Evolutionary conservation across 1,140 invertebrate genomes (phyloP), one percentile per base, ranked within the genome.

Genomic region (Stenopsyche tienmushanensis): DNA sequence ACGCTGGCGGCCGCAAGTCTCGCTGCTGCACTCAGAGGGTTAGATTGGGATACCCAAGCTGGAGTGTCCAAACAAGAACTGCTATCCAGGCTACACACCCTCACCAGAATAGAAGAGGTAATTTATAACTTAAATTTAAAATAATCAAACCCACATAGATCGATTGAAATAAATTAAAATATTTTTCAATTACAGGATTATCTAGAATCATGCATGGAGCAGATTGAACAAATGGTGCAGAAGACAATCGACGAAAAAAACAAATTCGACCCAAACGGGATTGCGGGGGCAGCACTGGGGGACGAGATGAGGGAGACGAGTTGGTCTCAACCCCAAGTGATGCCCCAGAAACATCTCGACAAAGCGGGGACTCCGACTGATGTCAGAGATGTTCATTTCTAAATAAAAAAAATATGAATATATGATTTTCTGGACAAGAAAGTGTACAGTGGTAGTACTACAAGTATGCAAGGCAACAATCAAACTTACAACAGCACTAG

Each of bases 1-100:
- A 92, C 92, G 74, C 88, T 96, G 53, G 93, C 93, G 20, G 88
- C 90, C 9, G 90, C 91, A 24, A 88, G 90, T 74, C 85, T 96
- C 45, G 90, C 90, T 0, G 90, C 92, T 13, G 91, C 92, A 26
- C 80, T 94, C 21, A 85, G 88, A 67, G 92, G 91, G 1, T 82
- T 88, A 62, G 85, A 84, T 71, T 90, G 83, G 88, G 86, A 84
- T 77, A 83, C 78, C 71, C 84, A 81, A 65, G 80, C 80, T 65
- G 81, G 80, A 49, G 69, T 75, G 18, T 62, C 75, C 0, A 73
- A 84, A 9, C 67, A 77, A 10, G 78, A 83, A 63, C 79, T 90
- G 21, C 76, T 92, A 42, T 73, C 83, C 54, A 82, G 82, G 57
- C 80, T 94, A 25, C 86, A 88, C 57, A 81, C 84, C 64, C 87